A percentile compares a stretch with the other conserved stretches of the same genome.
Evolutionary conservation across 2,113 vertebrate genomes (phyloP).

Genomic region (Nematolebias whitei): DNA sequence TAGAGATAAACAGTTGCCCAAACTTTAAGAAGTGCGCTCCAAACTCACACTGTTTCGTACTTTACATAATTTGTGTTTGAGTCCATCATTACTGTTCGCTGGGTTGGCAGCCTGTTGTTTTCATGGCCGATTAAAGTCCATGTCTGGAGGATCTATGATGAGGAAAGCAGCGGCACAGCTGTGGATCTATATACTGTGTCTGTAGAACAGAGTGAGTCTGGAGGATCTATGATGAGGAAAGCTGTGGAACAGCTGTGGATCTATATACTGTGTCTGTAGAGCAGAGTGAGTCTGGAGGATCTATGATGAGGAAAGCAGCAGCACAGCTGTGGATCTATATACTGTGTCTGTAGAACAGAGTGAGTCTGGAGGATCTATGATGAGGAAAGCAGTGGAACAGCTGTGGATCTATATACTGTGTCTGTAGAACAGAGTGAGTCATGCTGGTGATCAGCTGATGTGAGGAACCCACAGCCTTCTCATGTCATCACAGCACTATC

Average conservation of each 20-base stretch:
- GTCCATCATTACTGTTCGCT: conserved; percentile 4
- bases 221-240: conserved; percentile 59
- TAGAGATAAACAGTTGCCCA: conserved; percentile 22
- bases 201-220: conserved; percentile 72
- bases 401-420: conserved; percentile 56
- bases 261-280: conserved; percentile 57
- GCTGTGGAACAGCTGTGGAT: conserved; percentile 53
- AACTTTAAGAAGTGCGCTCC: not conserved
- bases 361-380: conserved; percentile 49
- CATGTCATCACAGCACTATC: not conserved
- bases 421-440: conserved; percentile 71
- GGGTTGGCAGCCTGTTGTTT: conserved; percentile 31
- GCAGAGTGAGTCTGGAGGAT: conserved; percentile 55
- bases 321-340: conserved; percentile 53
- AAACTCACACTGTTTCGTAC: conserved; percentile 10
- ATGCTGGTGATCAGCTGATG: conserved; percentile 65
- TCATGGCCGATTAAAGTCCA: conserved; percentile 33
- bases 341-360: conserved; percentile 62
- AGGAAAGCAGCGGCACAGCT: conserved; percentile 58
- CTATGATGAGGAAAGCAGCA: conserved; percentile 58
- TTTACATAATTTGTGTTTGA: not conserved
- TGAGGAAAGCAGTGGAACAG: conserved; percentile 57
- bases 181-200: conserved; percentile 56
- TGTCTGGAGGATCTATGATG: conserved; percentile 45
- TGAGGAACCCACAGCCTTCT: conserved; percentile 50